phyloP scores from a whole-genome alignment of 2,888 invertebrate genomes.

The Argyresthia goedartella region DNA sequence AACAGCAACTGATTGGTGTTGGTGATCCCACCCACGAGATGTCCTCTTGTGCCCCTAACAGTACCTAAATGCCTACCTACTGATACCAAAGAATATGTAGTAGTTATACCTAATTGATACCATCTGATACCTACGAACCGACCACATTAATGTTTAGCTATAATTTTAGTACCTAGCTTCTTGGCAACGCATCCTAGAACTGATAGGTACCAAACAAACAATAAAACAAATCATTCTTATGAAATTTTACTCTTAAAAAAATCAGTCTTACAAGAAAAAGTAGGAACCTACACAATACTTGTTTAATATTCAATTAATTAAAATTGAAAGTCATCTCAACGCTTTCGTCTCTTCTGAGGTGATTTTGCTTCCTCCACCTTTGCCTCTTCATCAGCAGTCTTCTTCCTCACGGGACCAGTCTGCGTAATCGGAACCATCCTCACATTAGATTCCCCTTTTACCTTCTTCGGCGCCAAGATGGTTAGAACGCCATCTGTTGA shows the following conservation, averaged over 20 bases:
- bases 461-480: conserved; percentile 69
- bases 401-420: conserved; percentile 70
- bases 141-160: too few species aligned
- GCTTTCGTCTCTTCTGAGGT: conserved; percentile 47
- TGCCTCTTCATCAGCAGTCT: conserved; percentile 34
- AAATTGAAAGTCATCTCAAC: conserved; percentile 15
- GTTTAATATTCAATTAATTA: neutral
- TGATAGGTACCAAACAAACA: neutral
- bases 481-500: conserved; percentile 83
- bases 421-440: conserved; percentile 72
- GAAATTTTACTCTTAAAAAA: neutral
- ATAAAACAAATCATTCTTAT: neutral
- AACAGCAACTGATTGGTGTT: too few species aligned
- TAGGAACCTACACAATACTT: neutral
- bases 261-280: neutral
- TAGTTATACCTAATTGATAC: too few species aligned
- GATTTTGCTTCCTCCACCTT: conserved; percentile 27
- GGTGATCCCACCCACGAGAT: too few species aligned
- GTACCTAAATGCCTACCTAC: too few species aligned
- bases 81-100: too few species aligned
- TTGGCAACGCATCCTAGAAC: neutral
- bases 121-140: too few species aligned
- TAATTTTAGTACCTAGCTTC: too few species aligned
- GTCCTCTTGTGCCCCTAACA: too few species aligned
- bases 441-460: conserved; percentile 34